These are phyloP conservation scores for Protula sp. DNA, from an alignment of 2,888 invertebrate species.

Conservation along the genomic window DNA sequence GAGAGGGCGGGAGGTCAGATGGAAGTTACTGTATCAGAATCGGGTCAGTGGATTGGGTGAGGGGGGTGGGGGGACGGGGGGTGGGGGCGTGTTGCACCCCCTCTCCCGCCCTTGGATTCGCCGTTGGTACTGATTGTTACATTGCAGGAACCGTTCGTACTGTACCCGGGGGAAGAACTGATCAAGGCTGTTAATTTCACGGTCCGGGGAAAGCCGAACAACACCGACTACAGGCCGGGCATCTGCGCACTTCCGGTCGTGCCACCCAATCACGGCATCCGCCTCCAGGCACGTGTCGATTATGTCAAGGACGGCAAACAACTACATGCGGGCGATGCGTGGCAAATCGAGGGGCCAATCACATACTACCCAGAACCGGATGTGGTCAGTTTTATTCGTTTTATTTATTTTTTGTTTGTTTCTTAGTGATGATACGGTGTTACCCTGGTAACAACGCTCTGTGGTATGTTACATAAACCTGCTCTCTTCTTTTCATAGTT, in stretches of 20 bases:
- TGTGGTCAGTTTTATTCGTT: background rate
- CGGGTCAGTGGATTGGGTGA: no score
- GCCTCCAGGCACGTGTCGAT: background rate
- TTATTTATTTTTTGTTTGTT: no score
- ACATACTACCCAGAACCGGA: background rate
- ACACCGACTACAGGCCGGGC: background rate
- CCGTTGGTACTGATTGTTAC: no score
- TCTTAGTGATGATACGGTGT: no score
- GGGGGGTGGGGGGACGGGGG: no score
- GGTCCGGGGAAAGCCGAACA: background rate
- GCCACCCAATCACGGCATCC: background rate
- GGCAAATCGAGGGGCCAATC: background rate
- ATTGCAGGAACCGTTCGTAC: background rate
- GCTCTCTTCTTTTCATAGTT: no score
- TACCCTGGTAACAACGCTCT: no score
- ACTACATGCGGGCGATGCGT: background rate
- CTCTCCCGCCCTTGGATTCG: no score
- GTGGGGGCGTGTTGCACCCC: no score
- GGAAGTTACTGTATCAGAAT: no score
- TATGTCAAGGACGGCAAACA: background rate
- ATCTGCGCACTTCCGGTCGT: background rate
- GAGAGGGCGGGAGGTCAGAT: no score
- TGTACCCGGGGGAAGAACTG: background rate
- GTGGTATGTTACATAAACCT: no score
- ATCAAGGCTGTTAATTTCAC: background rate